Evolutionary conservation across 1,140 invertebrate genomes (phyloP).

Genomic region (Thaumetopoea pityocampa): DNA sequence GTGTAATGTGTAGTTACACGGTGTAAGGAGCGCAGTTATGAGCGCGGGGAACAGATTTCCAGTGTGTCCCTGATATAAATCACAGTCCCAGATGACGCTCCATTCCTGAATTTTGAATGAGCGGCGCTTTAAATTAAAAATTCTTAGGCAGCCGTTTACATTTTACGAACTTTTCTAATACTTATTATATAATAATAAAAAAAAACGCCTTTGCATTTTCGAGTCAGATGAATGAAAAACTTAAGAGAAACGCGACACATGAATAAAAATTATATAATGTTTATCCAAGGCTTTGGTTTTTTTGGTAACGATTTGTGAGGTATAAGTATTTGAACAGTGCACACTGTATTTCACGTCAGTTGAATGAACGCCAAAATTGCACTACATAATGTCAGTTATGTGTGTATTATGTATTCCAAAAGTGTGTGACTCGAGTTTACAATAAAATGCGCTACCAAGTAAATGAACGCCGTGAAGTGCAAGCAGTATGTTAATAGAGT

Average conservation of each 20-base stretch:
- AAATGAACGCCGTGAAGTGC: constrained; percentile 3
- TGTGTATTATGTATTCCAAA: constrained; percentile 3
- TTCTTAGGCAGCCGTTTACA: constrained; percentile 4
- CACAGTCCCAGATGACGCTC: constrained; percentile 36
- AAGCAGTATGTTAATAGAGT: neutral
- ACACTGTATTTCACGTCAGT: constrained; percentile 13
- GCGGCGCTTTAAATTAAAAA: constrained; percentile 22
- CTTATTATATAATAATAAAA: neutral
- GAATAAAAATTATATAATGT: no score
- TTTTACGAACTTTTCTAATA: constrained; percentile 6
- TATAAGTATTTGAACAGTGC: no score
- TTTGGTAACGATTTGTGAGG: no score
- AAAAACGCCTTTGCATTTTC: no score
- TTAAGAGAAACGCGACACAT: neutral
- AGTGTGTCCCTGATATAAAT: constrained; percentile 38
- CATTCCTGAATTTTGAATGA: constrained; percentile 47
- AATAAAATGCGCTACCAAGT: constrained; percentile 21
- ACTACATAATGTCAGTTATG: constrained; percentile 1
- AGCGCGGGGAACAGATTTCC: constrained; percentile 9
- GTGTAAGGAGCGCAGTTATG: constrained; percentile 2
- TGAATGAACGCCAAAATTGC: constrained; percentile 24
- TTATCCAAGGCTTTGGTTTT: no score
- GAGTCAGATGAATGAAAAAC: no score
- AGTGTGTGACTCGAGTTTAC: constrained; percentile 13
- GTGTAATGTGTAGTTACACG: constrained; percentile 12